Conservation (phyloP, 2,888 invertebrate genomes). For the Heliothis peltigera region DNA sequence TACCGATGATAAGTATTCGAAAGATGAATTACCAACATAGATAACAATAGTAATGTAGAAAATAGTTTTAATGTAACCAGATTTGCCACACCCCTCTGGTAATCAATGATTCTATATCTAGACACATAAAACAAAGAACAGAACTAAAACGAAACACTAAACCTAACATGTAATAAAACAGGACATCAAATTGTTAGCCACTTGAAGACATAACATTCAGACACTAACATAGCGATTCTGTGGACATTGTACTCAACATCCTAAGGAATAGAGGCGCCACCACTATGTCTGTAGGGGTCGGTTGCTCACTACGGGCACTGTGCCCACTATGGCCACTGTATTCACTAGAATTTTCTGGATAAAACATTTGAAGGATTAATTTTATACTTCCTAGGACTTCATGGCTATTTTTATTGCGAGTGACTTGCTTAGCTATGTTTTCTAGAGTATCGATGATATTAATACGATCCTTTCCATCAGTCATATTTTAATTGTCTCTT, state of each 20-base stretch:
- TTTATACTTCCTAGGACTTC: background rate
- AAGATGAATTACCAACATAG: too few relatives aligned
- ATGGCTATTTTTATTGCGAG: background rate
- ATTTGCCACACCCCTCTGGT: background rate
- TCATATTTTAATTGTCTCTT: background rate
- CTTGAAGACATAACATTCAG: constrained; percentile 1
- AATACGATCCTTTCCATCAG: background rate
- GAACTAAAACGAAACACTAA: background rate
- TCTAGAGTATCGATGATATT: background rate
- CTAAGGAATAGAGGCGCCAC: constrained; percentile 76
- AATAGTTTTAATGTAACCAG: too few relatives aligned
- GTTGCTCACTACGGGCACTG: constrained; percentile 44
- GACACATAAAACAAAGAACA: background rate
- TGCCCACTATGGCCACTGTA: constrained; percentile 50
- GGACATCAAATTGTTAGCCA: constrained; percentile 39
- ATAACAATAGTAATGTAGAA: too few relatives aligned
- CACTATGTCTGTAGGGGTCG: constrained; percentile 68
- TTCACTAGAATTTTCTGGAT: constrained; percentile 77
- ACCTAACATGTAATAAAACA: background rate
- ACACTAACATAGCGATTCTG: constrained; percentile 81
- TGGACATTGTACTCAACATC: constrained; percentile 86
- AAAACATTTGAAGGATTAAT: constrained; percentile 43
- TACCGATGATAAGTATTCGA: too few relatives aligned
- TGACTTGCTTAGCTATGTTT: background rate
- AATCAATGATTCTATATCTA: background rate